A percentile compares a stretch with the other conserved stretches of the same genome.
Conservation (phyloP, 2,797 vertebrate species). For the Bradypodion ventrale region DNA sequence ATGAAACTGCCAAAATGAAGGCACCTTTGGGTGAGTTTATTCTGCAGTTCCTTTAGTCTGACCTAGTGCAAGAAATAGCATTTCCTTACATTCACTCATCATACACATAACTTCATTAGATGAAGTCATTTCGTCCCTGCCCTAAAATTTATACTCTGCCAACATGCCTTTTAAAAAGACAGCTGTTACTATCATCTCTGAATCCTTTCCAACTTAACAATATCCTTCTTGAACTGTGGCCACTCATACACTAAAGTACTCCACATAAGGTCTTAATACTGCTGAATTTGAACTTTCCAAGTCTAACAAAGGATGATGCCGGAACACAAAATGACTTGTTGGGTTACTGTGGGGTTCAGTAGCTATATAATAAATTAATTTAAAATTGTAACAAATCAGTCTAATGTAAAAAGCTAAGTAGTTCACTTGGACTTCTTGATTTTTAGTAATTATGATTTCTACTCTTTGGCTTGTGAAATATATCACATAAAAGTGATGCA, state of each 20-base stretch:
- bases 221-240: conserved; percentile 6
- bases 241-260: background rate
- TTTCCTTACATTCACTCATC: background rate
- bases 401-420: conserved; percentile 9
- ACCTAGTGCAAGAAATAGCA: no score
- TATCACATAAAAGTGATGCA: background rate
- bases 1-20: no score
- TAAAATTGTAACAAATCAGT: background rate
- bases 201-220: conserved; percentile 16
- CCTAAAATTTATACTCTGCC: background rate
- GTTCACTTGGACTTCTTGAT: conserved; percentile 7
- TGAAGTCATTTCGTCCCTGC: background rate
- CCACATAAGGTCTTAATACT: background rate
- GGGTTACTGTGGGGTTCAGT: background rate
- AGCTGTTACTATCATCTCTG: background rate
- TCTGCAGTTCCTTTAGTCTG: no score
- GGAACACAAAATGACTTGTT: background rate
- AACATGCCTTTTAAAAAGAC: background rate
- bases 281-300: background rate
- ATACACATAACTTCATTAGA: background rate
- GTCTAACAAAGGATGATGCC: background rate
- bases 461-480: background rate
- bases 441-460: background rate
- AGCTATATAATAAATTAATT: background rate
- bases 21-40: no score